These are phyloP conservation scores for Campopleginae sp. DNA, from an alignment of 2,888 invertebrate genomes.

Conservation along the genomic window DNA sequence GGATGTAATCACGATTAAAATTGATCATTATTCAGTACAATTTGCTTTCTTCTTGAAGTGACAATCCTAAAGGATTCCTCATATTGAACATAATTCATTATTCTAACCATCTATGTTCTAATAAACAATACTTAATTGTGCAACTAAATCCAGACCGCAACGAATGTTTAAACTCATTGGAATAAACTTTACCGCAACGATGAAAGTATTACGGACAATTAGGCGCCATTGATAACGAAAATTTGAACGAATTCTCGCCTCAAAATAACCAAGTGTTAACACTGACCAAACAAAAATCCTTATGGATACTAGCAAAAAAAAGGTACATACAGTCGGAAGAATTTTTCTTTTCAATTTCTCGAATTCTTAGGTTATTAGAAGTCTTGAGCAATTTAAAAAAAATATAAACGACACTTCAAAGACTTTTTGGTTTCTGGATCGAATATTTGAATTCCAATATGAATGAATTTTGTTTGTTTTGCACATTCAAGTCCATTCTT, in stretches of 20 bases:
- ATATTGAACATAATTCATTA: neutral
- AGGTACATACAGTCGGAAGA: neutral
- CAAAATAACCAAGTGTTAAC: neutral
- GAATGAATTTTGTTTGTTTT: neutral
- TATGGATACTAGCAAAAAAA: neutral
- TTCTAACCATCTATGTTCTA: neutral
- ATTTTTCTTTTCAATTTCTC: neutral
- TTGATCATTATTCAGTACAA: neutral
- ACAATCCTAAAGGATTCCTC: neutral
- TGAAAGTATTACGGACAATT: neutral
- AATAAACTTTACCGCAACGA: neutral
- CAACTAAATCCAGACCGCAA: neutral
- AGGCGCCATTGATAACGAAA: neutral
- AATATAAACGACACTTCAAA: neutral
- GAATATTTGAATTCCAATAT: neutral
- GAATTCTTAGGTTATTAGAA: neutral
- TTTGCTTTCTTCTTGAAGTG: neutral
- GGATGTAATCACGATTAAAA: neutral
- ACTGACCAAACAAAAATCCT: neutral
- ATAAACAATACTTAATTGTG: neutral
- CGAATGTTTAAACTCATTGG: neutral
- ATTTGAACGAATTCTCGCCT: neutral
- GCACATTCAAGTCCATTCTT: too few species aligned
- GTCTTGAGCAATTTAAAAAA: neutral
- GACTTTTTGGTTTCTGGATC: neutral